phyloP scores from a whole-genome alignment of 2,113 vertebrate species.

The Nerophis lumbriciformis region DNA sequence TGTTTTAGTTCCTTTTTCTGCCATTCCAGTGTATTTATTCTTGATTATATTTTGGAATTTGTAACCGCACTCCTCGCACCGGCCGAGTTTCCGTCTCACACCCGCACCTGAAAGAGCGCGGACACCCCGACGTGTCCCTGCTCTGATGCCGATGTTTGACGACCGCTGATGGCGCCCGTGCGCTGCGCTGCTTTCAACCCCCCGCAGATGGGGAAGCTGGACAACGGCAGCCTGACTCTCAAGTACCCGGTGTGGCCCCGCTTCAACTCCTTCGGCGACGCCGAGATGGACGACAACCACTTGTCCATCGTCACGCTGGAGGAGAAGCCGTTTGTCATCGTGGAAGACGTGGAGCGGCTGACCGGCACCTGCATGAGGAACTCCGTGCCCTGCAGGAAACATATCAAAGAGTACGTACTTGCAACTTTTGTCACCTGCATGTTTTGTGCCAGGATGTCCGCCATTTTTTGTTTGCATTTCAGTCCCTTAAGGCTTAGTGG shows the following conservation, averaged over 20 bases:
- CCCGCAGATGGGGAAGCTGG: conserved; percentile 90
- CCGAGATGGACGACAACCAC: conserved; percentile 90
- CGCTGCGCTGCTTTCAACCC: not conserved
- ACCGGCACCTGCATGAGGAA: conserved; percentile 96
- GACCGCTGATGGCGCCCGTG: not conserved
- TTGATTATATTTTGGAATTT: too few relatives aligned
- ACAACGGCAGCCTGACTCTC: conserved; percentile 87
- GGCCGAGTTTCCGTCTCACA: too few relatives aligned
- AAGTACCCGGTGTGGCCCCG: conserved; percentile 94
- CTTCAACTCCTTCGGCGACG: conserved; percentile 88
- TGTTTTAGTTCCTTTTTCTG: too few relatives aligned
- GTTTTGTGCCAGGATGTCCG: too few relatives aligned
- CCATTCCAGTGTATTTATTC: too few relatives aligned
- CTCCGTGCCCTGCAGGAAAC: conserved; percentile 92
- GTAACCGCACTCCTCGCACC: too few relatives aligned
- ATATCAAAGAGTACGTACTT: conserved; percentile 87
- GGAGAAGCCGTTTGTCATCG: conserved; percentile 95
- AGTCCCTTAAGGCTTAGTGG: too few relatives aligned
- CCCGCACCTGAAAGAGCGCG: too few relatives aligned
- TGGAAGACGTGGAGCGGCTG: conserved; percentile 91
- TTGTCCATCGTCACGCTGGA: conserved; percentile 96
- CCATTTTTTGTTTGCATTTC: too few relatives aligned
- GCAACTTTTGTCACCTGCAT: not conserved
- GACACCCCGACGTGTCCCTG: too few relatives aligned
- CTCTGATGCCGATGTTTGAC: too few relatives aligned